Percentiles rank a stretch among this genome's conserved stretches.
phyloP scores from a whole-genome alignment of 2,113 vertebrate species.

The Phrynosoma platyrhinos region DNA sequence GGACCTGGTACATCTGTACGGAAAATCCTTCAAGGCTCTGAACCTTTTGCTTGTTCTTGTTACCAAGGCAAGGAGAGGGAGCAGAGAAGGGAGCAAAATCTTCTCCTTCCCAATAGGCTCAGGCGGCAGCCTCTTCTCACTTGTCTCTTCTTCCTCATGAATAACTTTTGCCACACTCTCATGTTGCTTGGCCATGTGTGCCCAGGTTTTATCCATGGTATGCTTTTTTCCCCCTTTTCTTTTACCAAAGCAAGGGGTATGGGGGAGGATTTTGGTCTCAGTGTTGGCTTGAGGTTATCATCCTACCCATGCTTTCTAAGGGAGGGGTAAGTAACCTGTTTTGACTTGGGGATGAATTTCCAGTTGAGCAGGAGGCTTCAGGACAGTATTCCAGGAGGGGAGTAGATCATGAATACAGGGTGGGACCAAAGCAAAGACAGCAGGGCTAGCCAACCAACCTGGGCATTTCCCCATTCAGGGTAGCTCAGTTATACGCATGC shows the following conservation, averaged over 20 bases:
- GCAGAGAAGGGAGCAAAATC: too few relatives aligned
- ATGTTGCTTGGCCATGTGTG: too few relatives aligned
- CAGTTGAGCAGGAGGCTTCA: neutral
- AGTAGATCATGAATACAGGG: neutral
- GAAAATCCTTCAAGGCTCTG: neutral
- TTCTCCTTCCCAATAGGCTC: too few relatives aligned
- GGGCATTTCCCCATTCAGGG: too few relatives aligned
- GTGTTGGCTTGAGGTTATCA: neutral
- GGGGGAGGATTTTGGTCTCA: neutral
- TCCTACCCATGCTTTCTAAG: neutral
- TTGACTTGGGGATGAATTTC: too few relatives aligned
- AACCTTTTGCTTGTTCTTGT: neutral
- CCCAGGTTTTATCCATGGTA: too few relatives aligned
- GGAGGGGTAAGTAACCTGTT: neutral
- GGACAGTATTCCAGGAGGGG: neutral
- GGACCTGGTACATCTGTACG: neutral
- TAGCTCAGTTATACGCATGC: too few relatives aligned
- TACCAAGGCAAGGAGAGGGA: neutral
- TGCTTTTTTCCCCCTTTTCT: neutral
- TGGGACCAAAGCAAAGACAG: neutral
- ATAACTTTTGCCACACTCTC: too few relatives aligned
- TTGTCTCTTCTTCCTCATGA: too few relatives aligned
- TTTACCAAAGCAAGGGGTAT: neutral
- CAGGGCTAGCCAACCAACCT: too few relatives aligned
- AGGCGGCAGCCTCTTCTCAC: too few relatives aligned